Evolutionary conservation across 2,113 vertebrate species (phyloP), one percentile per base, ranked within the genome.

Genomic region (Corythaeola cristata): DNA sequence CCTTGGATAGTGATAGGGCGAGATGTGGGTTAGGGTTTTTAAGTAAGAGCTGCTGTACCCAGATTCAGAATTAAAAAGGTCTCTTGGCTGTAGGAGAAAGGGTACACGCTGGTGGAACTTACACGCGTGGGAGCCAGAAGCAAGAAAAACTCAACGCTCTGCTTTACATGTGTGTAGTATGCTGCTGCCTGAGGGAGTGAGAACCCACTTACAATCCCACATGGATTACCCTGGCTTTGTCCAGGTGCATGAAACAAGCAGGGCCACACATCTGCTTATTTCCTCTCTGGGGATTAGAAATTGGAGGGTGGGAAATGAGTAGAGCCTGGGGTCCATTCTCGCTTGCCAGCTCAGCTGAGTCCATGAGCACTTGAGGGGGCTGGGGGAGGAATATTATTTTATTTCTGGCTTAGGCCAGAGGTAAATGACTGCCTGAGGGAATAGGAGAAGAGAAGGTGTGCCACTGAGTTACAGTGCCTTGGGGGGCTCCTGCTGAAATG

Each of bases 211-310:
- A 93, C 73, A 92, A 30, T 35, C 39, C 86, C 4, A 0, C 49
- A 45, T 50, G 76, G 93, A 93, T 88, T 93, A 84, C 33, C 52
- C 19, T 3, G 88, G 88, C 69, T 93, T 90, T 92, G 90, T 93
- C 97, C 96, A 97, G 94, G 95, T 97, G 95, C 92, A 76, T 8
- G 37, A 85, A 96, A 90, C 56, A 92, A 95, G 73, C 72, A 45
- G 64, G 92, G 76, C 95, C 96, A 97, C 90, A 95, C 95, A 95
- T 89, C 69, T 94, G 86, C 90, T 94, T 64, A 68, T 88, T 94
- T 97, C 86, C 88, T 94, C 95, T 60, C 69, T 66, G 66, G 69
- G 76, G 93, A 93, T 95, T 89, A 93, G 88, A 72, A 96, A 75
- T 19, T 68, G 69, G 86, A 75, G 80, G 90, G 66, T 95, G 92